Evolutionary conservation across 1,140 invertebrate genomes (phyloP).

Genomic region (Sogatella furcifera): DNA sequence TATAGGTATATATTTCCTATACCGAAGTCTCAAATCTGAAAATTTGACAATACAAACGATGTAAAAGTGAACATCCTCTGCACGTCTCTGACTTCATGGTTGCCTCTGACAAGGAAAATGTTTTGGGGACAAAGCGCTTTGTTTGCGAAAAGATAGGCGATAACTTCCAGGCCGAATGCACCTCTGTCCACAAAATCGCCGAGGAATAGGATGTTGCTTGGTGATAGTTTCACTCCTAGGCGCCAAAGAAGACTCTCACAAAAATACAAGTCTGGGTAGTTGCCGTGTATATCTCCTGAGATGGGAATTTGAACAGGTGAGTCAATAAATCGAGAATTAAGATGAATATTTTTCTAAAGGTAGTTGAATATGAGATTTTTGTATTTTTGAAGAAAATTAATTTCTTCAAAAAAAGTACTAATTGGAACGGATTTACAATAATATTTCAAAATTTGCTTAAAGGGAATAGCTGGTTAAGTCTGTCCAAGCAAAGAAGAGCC

Average conservation of each 20-base stretch:
- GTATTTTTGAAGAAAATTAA: too few relatives aligned
- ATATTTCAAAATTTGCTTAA: too few relatives aligned
- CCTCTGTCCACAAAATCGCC: slow-evolving; percentile 90
- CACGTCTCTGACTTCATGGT: slow-evolving; percentile 59
- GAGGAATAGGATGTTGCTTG: slow-evolving; percentile 90
- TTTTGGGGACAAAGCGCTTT: slow-evolving; percentile 94
- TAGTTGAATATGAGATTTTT: too few relatives aligned
- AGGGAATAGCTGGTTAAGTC: too few relatives aligned
- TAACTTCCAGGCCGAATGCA: slow-evolving; percentile 75
- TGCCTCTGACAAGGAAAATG: slow-evolving; percentile 79
- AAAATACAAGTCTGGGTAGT: slow-evolving; percentile 43
- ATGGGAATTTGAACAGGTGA: too few relatives aligned
- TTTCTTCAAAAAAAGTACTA: too few relatives aligned
- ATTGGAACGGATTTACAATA: too few relatives aligned
- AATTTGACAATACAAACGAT: slow-evolving; percentile 53
- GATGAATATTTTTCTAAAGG: too few relatives aligned
- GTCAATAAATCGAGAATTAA: too few relatives aligned
- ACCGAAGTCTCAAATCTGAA: too few relatives aligned
- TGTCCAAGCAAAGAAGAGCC: too few relatives aligned
- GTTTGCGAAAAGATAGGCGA: slow-evolving; percentile 78
- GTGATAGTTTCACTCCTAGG: slow-evolving; percentile 60
- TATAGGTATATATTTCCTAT: too few relatives aligned
- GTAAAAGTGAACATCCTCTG: slow-evolving; percentile 62
- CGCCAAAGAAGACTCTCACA: slow-evolving; percentile 51
- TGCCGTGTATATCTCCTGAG: slow-evolving; percentile 47